Evolutionary conservation across 2,113 vertebrate genomes (phyloP).

Genomic region (Peromyscus californicus): DNA sequence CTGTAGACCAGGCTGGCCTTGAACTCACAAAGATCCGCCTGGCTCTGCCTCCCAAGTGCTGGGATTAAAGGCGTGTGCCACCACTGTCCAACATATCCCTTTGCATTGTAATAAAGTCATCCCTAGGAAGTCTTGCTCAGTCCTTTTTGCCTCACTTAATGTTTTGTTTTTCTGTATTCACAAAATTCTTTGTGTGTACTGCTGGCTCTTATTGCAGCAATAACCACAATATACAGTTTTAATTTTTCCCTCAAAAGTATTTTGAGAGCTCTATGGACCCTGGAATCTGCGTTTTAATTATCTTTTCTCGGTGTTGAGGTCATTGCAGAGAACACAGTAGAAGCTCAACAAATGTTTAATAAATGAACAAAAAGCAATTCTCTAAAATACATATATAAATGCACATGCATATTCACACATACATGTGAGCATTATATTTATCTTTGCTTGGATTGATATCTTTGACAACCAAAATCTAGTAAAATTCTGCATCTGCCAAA

Average conservation of each 20-base stretch:
- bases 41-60: too few species aligned
- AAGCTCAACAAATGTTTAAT: neutral
- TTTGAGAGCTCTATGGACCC: conserved; percentile 5
- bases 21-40: too few species aligned
- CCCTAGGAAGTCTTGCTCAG: neutral
- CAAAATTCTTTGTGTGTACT: neutral
- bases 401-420: neutral
- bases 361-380: conserved; percentile 37
- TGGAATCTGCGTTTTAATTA: neutral
- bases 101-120: conserved; percentile 46
- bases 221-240: neutral
- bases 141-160: conserved; percentile 3
- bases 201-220: neutral
- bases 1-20: too few species aligned
- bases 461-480: conserved; percentile 52
- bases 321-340: neutral
- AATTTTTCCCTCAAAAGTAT: neutral
- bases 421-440: neutral
- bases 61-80: too few species aligned
- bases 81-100: neutral
- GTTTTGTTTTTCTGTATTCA: conserved; percentile 5
- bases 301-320: neutral
- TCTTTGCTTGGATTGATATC: conserved; percentile 34
- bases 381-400: neutral
- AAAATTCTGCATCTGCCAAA: conserved; percentile 67